phyloP scores from a whole-genome alignment of 2,113 vertebrate genomes.

The Boulengeromyrus knoepffleri region DNA sequence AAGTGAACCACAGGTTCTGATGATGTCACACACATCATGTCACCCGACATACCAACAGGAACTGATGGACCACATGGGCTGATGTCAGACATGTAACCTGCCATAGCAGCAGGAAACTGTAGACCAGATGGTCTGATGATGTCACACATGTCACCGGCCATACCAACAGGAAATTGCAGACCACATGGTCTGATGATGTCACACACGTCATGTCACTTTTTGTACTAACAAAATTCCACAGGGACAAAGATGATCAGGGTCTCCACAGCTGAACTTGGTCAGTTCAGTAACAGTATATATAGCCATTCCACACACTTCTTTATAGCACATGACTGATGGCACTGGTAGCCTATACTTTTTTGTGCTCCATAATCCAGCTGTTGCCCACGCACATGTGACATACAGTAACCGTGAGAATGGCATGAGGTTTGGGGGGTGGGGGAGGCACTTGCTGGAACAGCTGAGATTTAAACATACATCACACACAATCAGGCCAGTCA shows the following conservation, averaged over 20 bases:
- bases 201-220: neutral
- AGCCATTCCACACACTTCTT: neutral
- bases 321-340: neutral
- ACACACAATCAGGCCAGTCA: neutral
- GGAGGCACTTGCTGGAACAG: neutral
- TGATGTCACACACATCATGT: neutral
- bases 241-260: neutral
- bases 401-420: constrained; percentile 10
- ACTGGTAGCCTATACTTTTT: neutral
- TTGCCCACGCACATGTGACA: neutral
- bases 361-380: neutral
- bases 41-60: neutral
- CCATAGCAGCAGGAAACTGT: neutral
- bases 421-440: neutral
- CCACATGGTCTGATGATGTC: neutral
- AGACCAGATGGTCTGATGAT: neutral
- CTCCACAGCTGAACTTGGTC: neutral
- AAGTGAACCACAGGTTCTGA: neutral
- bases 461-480: neutral
- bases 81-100: neutral
- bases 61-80: neutral
- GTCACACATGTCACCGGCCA: neutral
- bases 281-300: neutral
- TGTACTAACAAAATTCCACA: neutral
- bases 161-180: neutral